phyloP scores from a whole-genome alignment of 2,888 invertebrate genomes.

The Epinotia nisella region DNA sequence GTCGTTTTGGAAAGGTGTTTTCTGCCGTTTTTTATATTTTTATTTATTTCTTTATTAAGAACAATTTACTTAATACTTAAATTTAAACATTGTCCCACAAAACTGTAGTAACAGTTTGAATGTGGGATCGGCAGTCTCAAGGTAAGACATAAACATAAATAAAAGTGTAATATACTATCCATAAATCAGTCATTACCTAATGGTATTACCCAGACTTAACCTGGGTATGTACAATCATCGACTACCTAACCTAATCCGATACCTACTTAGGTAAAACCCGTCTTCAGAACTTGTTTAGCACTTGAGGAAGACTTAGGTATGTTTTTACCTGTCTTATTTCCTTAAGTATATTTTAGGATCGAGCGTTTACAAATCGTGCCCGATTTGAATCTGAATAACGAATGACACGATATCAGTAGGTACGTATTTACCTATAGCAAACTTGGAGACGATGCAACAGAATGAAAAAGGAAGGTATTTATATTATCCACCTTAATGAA shows the following conservation, averaged over 20 bases:
- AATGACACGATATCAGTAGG: neutral
- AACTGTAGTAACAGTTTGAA: no score
- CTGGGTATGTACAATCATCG: neutral
- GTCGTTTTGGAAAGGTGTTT: neutral
- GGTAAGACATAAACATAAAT: no score
- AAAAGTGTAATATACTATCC: no score
- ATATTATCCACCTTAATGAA: neutral
- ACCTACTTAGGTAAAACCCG: neutral
- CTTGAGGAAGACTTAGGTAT: slow-evolving; percentile 10
- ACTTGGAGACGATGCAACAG: neutral
- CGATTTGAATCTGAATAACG: neutral
- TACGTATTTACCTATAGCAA: neutral
- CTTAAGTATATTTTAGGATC: neutral
- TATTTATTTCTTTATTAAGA: no score
- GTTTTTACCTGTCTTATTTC: neutral
- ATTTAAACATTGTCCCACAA: no score
- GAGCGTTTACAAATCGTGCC: neutral
- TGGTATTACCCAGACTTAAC: slow-evolving; percentile 1
- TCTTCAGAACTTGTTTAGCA: slow-evolving; percentile 10
- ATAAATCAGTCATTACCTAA: no score
- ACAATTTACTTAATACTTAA: no score
- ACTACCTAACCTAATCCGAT: neutral
- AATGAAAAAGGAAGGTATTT: neutral
- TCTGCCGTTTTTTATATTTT: no score
- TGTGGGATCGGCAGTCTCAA: no score